Evolutionary conservation across 2,797 vertebrate species (phyloP), one percentile per base, ranked within the genome.

Genomic region (Pseudochromis fuscus): DNA sequence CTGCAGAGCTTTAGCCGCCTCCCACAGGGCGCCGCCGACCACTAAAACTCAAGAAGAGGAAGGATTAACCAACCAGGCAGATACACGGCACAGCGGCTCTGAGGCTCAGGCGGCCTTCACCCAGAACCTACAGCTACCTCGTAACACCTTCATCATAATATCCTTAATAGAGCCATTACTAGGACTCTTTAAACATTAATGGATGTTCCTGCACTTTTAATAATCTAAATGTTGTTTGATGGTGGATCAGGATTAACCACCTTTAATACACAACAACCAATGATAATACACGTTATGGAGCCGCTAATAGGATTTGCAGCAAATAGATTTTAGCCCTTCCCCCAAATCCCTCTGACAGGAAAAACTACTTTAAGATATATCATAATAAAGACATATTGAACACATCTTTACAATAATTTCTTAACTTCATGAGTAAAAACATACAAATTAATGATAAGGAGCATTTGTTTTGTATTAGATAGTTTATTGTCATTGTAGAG

Each of bases 41-140:
- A 25, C 67, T 65, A 71, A 67, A 73, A 67, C 72, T 56, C 69
- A 72, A 70, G 27, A 30, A 63, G 74, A 19, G 16, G 48, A 55
- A 67, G 55, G 79, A 79, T 85, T 84, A 82, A 25, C 48, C 30
- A 28, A 19, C 48, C 42, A 1, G 31, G 10, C 27, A 40, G 49
- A 63, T 46, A 8, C 4, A 7, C 12, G 38, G n/a, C 7, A 23
- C 27, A 45, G 40, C 25, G 23, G 24, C 42, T 38, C 27, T 38
- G 44, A 45, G 35, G 4, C 28, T 25, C 53, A 31, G 35, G 28
- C 3, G 42, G 15, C 33, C 55, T 42, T 45, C 46, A 48, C 23
- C 21, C 21, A 35, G 62, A 37, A 35, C 18, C n/a, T n/a, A 35
- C 49, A 57, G n/a, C 30, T 35, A n/a, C 19, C 59, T 42, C 23